Evolutionary conservation across 2,888 invertebrate genomes (phyloP).

Genomic region (Epinotia demarniana): DNA sequence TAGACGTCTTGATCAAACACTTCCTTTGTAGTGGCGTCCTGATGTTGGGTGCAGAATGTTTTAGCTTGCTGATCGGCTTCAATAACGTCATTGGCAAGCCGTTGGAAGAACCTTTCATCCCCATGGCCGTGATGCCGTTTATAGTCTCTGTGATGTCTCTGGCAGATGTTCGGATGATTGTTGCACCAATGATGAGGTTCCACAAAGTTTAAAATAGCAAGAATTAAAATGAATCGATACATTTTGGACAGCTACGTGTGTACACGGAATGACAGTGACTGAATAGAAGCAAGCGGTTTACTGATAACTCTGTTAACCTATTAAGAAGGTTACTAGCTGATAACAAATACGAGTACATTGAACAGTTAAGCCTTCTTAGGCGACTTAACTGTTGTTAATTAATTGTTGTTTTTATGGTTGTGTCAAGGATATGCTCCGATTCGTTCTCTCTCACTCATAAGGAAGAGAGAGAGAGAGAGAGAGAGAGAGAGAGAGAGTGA

Average conservation of each 20-base stretch:
- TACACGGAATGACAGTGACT: background rate
- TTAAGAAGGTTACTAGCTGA: constrained; percentile 8
- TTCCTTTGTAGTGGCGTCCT: constrained; percentile 17
- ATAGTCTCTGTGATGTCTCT: constrained; percentile 12
- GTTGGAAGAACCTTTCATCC: constrained; percentile 27
- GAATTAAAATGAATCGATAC: constrained; percentile 24
- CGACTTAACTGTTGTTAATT: too few species aligned
- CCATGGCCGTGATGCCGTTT: background rate
- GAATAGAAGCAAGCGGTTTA: background rate
- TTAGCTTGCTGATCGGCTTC: constrained; percentile 28
- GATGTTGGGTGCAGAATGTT: constrained; percentile 20
- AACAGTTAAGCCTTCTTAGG: background rate
- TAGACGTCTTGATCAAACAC: constrained; percentile 30
- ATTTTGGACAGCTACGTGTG: constrained; percentile 21
- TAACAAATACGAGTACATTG: constrained; percentile 2
- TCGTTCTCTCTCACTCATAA: background rate
- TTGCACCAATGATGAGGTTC: constrained; percentile 30
- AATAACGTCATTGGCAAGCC: constrained; percentile 26
- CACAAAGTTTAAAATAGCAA: constrained; percentile 22
- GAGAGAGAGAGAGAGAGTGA: too few species aligned
- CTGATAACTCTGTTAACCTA: constrained; percentile 26
- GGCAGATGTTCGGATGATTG: constrained; percentile 15
- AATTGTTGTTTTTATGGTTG: constrained; percentile 11
- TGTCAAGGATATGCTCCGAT: constrained; percentile 6
- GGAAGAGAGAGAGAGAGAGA: background rate